Evolutionary conservation across 2,113 vertebrate genomes (phyloP).

Genomic region (Otocyon megalotis): DNA sequence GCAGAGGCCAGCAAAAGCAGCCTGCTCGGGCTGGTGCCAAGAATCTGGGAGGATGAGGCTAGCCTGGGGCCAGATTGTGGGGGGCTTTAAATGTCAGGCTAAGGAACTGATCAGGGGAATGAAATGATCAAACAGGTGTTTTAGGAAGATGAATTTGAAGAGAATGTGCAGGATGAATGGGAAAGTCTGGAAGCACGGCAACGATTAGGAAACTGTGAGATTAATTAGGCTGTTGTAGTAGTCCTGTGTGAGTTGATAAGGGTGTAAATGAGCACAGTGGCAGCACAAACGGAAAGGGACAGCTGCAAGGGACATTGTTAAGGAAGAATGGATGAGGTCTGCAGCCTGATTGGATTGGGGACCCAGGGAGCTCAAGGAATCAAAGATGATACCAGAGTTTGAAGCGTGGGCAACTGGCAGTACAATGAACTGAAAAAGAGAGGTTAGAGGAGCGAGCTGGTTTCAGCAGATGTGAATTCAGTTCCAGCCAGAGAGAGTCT

Average conservation of each 20-base stretch:
- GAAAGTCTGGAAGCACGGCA: slow-evolving; percentile 69
- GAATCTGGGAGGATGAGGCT: neutral
- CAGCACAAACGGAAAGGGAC: slow-evolving; percentile 59
- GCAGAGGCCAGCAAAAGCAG: neutral
- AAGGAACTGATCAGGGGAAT: slow-evolving; percentile 65
- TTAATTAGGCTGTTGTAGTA: slow-evolving; percentile 61
- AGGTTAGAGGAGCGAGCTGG: neutral
- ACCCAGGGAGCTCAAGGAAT: slow-evolving; percentile 71
- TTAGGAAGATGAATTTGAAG: slow-evolving; percentile 74
- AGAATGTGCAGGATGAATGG: slow-evolving; percentile 52
- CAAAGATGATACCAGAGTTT: slow-evolving; percentile 25
- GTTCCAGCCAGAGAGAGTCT: neutral
- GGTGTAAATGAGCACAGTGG: slow-evolving; percentile 57
- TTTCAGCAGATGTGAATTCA: neutral
- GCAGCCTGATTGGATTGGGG: slow-evolving; percentile 74
- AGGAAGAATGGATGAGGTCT: slow-evolving; percentile 58
- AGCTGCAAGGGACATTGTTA: slow-evolving; percentile 67
- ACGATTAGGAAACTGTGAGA: slow-evolving; percentile 66
- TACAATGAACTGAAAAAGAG: neutral
- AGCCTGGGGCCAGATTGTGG: slow-evolving; percentile 62
- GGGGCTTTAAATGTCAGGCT: slow-evolving; percentile 71
- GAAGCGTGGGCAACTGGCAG: neutral
- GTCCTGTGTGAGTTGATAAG: slow-evolving; percentile 65
- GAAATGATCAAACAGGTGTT: slow-evolving; percentile 77
- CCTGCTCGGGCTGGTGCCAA: neutral